These are phyloP conservation scores for Arrhamphus sclerolepis DNA, from an alignment of 2,797 vertebrate genomes.

Conservation along the genomic window DNA sequence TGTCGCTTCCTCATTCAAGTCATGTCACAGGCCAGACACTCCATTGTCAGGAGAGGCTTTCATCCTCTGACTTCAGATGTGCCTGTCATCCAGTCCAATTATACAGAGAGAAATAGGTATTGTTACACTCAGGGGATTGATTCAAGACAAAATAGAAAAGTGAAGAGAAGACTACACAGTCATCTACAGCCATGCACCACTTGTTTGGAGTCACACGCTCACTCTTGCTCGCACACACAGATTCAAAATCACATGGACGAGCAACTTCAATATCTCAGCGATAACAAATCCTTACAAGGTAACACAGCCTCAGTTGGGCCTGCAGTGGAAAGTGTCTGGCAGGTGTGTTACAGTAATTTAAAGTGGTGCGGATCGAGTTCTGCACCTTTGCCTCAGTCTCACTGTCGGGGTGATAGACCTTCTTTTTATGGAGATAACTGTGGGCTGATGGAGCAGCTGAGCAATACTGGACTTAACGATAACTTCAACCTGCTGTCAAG, in stretches of 20 bases:
- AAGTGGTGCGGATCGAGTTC: conserved; percentile 52
- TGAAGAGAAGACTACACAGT: conserved; percentile 73
- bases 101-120: conserved; percentile 85
- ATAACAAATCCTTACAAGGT: conserved; percentile 67
- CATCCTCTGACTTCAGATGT: conserved; percentile 84
- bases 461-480: conserved; percentile 40
- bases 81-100: conserved; percentile 86
- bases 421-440: conserved; percentile 70
- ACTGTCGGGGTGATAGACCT: conserved; percentile 46
- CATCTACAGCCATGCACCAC: conserved; percentile 57
- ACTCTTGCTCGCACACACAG: conserved; percentile 33
- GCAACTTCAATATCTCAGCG: conserved; percentile 65
- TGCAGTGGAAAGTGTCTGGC: conserved; percentile 52
- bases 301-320: conserved; percentile 41
- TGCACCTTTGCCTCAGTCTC: conserved; percentile 39
- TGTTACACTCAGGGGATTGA: conserved; percentile 83
- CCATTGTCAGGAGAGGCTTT: conserved; percentile 83
- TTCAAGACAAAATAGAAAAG: conserved; percentile 84
- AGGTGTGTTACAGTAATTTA: conserved; percentile 61
- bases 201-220: conserved; percentile 42
- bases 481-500: conserved; percentile 55
- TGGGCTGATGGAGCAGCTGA: conserved; percentile 56
- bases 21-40: conserved; percentile 85
- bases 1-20: conserved; percentile 83
- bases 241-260: conserved; percentile 68